These are phyloP conservation scores for Euborellia annulipes DNA, from an alignment of 1,140 invertebrate genomes.

Conservation along the genomic window DNA sequence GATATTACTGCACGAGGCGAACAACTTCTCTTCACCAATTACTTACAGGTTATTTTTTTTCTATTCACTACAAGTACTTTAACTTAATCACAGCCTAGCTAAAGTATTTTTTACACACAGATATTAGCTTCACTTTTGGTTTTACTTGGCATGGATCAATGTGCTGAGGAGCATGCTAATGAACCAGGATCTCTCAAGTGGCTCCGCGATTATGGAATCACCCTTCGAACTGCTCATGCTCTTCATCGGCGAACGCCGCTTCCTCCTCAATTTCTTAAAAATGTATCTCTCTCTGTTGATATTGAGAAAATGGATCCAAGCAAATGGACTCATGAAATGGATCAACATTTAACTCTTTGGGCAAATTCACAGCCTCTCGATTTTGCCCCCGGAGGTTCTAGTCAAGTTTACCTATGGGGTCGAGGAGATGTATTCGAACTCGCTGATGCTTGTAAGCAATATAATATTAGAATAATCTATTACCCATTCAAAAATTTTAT, in stretches of 20 bases:
- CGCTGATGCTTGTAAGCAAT: conserved; percentile 31
- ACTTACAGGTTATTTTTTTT: conserved; percentile 7
- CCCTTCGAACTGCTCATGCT: conserved; percentile 36
- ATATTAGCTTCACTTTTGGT: background rate
- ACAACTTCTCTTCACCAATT: no score
- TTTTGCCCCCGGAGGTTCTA: conserved; percentile 48
- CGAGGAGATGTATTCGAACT: conserved; percentile 45
- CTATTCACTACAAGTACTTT: background rate
- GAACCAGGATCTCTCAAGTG: no score
- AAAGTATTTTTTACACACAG: background rate
- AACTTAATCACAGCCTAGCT: conserved; percentile 1
- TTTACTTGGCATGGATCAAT: no score
- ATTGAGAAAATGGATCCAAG: conserved; percentile 25
- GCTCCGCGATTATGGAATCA: conserved; percentile 36
- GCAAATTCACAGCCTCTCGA: conserved; percentile 40
- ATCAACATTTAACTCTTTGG: conserved; percentile 47
- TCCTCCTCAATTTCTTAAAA: conserved; percentile 27
- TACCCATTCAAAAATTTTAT: background rate
- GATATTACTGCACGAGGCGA: no score
- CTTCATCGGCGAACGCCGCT: conserved; percentile 31
- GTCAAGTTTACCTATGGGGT: conserved; percentile 44
- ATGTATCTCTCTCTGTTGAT: conserved; percentile 11
- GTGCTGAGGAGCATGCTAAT: no score
- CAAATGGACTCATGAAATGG: conserved; percentile 40
- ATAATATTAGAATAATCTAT: background rate